phyloP scores from a whole-genome alignment of 2,113 vertebrate species.

The Eptatretus burgeri region DNA sequence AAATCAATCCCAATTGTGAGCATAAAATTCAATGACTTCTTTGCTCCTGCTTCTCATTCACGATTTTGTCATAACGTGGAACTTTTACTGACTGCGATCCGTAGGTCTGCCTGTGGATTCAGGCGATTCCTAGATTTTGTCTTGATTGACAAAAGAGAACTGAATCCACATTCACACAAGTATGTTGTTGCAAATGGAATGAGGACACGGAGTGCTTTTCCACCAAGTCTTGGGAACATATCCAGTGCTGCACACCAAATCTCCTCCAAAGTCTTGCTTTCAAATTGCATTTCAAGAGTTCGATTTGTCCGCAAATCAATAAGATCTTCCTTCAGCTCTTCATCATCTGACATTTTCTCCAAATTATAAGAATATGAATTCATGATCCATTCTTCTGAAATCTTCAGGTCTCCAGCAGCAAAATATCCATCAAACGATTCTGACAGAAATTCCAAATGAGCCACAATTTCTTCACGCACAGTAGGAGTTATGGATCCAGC shows the following conservation, averaged over 20 bases:
- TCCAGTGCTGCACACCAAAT: too few relatives aligned
- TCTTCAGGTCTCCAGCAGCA: constrained; percentile 6
- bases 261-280: too few relatives aligned
- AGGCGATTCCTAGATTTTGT: too few relatives aligned
- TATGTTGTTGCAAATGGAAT: constrained; percentile 1
- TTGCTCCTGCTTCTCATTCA: too few relatives aligned
- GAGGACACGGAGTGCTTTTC: neutral
- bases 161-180: neutral
- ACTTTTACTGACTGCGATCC: neutral
- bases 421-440: neutral
- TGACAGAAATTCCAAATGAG: constrained; percentile 5
- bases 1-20: too few relatives aligned
- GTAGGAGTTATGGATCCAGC: too few relatives aligned
- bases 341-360: neutral
- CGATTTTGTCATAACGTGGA: constrained; percentile 6
- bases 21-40: too few relatives aligned
- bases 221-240: too few relatives aligned
- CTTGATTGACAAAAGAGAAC: too few relatives aligned
- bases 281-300: too few relatives aligned
- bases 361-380: neutral
- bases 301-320: constrained; percentile 5
- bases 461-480: constrained; percentile 7
- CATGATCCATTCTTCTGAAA: constrained; percentile 6
- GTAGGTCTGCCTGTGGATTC: constrained; percentile 5
- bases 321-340: constrained; percentile 3